A percentile compares a stretch with the other conserved stretches of the same genome.
Conservation (phyloP, 2,888 invertebrate genomes). For the Agonopterix subpropinquella region DNA sequence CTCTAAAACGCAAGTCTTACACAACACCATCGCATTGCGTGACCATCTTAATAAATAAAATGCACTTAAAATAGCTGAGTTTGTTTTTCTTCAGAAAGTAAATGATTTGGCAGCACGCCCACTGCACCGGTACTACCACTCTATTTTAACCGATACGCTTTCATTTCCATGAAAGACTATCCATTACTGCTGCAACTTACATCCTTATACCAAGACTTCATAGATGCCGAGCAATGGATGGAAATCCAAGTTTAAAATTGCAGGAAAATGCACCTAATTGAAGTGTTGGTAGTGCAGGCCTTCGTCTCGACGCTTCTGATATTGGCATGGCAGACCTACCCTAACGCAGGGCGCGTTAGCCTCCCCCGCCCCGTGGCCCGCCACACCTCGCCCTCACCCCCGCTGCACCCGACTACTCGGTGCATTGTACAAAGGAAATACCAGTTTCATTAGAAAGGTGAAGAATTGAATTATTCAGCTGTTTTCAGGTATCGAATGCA, state of each 20-base stretch:
- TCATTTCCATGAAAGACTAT: background rate
- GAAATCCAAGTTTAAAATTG: background rate
- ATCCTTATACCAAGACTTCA: constrained; percentile 1
- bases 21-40: constrained; percentile 7
- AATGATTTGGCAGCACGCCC: constrained; percentile 54
- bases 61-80: constrained; percentile 18
- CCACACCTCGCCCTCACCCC: constrained; percentile 13
- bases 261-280: constrained; percentile 21
- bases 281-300: constrained; percentile 23
- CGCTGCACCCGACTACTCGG: constrained; percentile 17
- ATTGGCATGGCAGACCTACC: constrained; percentile 51
- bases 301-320: constrained; percentile 42
- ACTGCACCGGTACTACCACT: constrained; percentile 6
- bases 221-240: constrained; percentile 20
- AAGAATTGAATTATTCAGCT: constrained; percentile 11
- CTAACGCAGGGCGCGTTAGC: constrained; percentile 49
- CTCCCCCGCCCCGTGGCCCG: constrained; percentile 20
- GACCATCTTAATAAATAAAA: background rate
- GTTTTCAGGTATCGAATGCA: background rate
- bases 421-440: constrained; percentile 38
- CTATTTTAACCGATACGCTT: background rate
- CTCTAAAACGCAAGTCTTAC: background rate
- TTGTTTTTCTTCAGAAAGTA: constrained; percentile 50
- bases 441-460: constrained; percentile 11
- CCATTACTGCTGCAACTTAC: constrained; percentile 22